Conservation (phyloP, 2,888 invertebrate species). For the Yponomeuta cagnagella region DNA sequence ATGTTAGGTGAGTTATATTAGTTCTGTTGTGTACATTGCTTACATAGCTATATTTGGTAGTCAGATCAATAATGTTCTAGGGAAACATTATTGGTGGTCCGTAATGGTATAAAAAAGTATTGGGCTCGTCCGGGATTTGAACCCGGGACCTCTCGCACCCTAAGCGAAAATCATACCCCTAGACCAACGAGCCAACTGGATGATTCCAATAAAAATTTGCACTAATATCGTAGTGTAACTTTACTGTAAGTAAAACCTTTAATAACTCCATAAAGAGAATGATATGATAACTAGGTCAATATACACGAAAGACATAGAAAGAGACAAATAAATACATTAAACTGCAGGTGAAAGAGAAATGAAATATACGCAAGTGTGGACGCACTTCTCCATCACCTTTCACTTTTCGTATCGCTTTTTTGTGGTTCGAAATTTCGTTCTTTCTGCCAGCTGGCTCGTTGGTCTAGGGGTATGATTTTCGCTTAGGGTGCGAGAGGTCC, state of each 20-base stretch:
- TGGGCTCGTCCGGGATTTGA: slow-evolving; percentile 77
- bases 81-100: not conserved
- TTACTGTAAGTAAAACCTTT: no score
- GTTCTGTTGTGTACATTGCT: no score
- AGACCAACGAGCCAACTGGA: slow-evolving; percentile 68
- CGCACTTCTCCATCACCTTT: slow-evolving; percentile 4
- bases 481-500: slow-evolving; percentile 30
- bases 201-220: no score
- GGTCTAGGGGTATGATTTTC: slow-evolving; percentile 32
- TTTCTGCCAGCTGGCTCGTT: not conserved
- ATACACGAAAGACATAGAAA: not conserved
- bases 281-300: not conserved
- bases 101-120: slow-evolving; percentile 9
- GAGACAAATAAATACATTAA: not conserved
- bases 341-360: not conserved
- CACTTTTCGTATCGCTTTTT: not conserved
- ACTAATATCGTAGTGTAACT: no score
- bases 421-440: not conserved
- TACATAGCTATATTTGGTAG: no score
- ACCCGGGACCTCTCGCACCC: slow-evolving; percentile 77
- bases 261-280: no score
- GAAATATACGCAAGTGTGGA: not conserved
- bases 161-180: slow-evolving; percentile 77
- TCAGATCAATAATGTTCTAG: not conserved
- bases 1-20: no score